Base-by-base conservation (phyloP, 2,888 invertebrate genomes). In the Andrena bicolor region DNA sequence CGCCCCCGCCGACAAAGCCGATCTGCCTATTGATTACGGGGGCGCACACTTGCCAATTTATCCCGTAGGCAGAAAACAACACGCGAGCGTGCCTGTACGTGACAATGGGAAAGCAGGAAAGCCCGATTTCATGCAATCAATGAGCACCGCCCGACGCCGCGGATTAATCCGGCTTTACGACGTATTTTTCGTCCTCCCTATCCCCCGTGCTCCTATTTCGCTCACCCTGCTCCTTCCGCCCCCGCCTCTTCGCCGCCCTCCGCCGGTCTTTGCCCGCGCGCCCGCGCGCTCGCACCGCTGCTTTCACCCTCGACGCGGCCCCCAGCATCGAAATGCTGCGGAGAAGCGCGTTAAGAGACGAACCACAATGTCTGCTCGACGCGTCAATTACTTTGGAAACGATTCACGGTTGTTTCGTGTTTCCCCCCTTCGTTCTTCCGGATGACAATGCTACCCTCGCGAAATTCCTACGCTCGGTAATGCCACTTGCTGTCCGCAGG, bases 51-150 rank as follows among this genome's bases (percentile, higher is more conserved):
- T 88, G 90, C 87, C 90, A 90, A 90, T 90, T 90, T 90, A 90
- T 89, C 86, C 56, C 84, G 87, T 82, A 85, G 88, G 84, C 84
- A 88, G 88, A 88, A 87, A 89, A 89, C 84, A 88, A 84, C 87
- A 78, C 78, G 85, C 77, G 82, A 83, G 84, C 83, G 83, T 75
- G 86, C 69, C 82, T 83, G 86, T 85, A 85, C 83, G 88, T 80
- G 90, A 89, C 88, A 90, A 89, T 88, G 85, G 86, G 79, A 87
- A 80, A 86, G 87, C 90, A 88, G 90, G 89, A 90, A 89, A 89
- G 78, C 88, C 85, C 86, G 88, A 90, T 90, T 90, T 89, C 89
- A 81, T 86, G 88, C 90, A 89, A 90, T 90, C 90, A 89, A 90
- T 89, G 88, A 90, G 84, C 82, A 86, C 86, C 77, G 77, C 79